Evolutionary conservation across 2,888 invertebrate species (phyloP).

Genomic region (Anarsia innoxiella): DNA sequence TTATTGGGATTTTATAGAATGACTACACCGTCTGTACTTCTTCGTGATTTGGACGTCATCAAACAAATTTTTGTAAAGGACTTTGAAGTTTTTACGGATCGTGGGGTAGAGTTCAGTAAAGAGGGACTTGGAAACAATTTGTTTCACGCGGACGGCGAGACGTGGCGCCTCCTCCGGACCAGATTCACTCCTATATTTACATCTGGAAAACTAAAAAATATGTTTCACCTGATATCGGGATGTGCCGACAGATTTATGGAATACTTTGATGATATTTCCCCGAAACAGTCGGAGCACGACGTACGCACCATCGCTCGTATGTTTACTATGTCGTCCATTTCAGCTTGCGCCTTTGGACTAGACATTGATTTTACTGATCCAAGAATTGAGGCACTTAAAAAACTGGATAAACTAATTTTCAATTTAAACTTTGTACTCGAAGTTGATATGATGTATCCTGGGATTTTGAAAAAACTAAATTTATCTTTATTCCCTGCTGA

Average conservation of each 20-base stretch:
- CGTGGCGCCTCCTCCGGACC: slow-evolving; percentile 37
- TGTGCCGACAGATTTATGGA: slow-evolving; percentile 31
- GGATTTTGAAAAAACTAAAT: slow-evolving; percentile 32
- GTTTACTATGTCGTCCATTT: slow-evolving; percentile 34
- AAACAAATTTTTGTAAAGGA: slow-evolving; percentile 46
- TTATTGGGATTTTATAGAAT: slow-evolving; percentile 42
- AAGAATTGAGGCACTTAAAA: slow-evolving; percentile 6
- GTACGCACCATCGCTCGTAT: slow-evolving; percentile 28
- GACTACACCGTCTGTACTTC: slow-evolving; percentile 33
- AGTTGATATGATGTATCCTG: slow-evolving; percentile 38
- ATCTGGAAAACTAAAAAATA: slow-evolving; percentile 45
- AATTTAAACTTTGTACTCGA: slow-evolving; percentile 20
- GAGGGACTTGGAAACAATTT: slow-evolving; percentile 38
- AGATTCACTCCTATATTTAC: slow-evolving; percentile 45
- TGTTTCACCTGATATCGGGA: slow-evolving; percentile 37
- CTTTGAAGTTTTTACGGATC: slow-evolving; percentile 38
- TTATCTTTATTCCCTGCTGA: slow-evolving; percentile 26
- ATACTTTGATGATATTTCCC: slow-evolving; percentile 18
- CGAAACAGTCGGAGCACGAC: slow-evolving; percentile 17
- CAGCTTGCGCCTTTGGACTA: slow-evolving; percentile 37
- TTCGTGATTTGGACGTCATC: slow-evolving; percentile 42
- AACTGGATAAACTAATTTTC: slow-evolving; percentile 22
- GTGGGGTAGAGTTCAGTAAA: slow-evolving; percentile 37
- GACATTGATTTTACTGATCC: slow-evolving; percentile 25
- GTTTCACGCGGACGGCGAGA: slow-evolving; percentile 39